Base-by-base conservation (phyloP, 1,140 invertebrate species). In the Zaprionus taronus region DNA sequence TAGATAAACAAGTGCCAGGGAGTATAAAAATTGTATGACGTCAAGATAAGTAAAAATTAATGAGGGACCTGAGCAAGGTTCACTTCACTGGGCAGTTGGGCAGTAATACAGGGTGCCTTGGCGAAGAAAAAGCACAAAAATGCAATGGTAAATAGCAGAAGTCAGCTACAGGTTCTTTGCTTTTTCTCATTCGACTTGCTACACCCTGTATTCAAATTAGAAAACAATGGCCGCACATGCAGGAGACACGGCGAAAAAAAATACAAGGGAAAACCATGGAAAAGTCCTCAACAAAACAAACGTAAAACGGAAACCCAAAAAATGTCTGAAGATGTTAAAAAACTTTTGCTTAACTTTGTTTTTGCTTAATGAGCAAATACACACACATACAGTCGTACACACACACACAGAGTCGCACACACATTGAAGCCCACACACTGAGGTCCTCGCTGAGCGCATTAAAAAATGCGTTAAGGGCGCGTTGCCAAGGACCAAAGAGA, bases 341-440 rank as follows among this genome's bases (percentile, higher is more conserved):
- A 89, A 79, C 65, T 83, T 83, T 89, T 79, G 60, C 77, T 64
- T 65, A 89, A 91, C 84, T 89, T 91, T 84, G 89, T 91, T 91
- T 91, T 84, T 84, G 79, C 87, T 85, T 91, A 91, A 91, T 91
- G 89, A 91, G 84, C 89, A 91, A 91, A 85, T 79, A 90, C 78
- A 78, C 74, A 80, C 41, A 81, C 51, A 77, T 60, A 74, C 71
- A 61, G 57, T 57, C 56, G 60, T 2, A 22, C 65, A 67, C 55
- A 75, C 44, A 72, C 63, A 55, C 44, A 69, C 63, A 49, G 26
- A 38, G n/a, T 28, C 11, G 20, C 26, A 34, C 22, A 55, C 15
- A 64, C 49, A 44, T 14, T 31, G 28, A n/a, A 24, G 14, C 17
- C 20, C 58, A 41, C 36, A 58, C 31, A 24, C 31, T 61, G 28